These are phyloP conservation scores for Pocillopora meandrina DNA, from an alignment of 92 coral and sea anemone species.

Conservation along the genomic window DNA sequence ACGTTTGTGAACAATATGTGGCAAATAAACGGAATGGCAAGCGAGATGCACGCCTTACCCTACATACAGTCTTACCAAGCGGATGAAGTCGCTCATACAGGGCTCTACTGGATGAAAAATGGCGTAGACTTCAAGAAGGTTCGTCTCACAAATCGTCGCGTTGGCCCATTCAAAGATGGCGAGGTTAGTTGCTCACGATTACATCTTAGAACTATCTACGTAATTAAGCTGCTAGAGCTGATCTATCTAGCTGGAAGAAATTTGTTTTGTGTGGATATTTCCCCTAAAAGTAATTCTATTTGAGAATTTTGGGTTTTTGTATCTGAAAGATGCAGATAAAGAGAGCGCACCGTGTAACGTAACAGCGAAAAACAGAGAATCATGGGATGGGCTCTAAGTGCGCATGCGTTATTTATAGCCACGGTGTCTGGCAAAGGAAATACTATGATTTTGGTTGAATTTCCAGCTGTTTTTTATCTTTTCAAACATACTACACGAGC, in stretches of 20 bases:
- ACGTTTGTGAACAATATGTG: constrained; percentile 81
- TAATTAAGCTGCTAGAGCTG: constrained; percentile 8
- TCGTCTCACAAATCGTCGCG: constrained; percentile 76
- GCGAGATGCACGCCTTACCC: constrained; percentile 75
- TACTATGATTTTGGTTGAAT: not conserved
- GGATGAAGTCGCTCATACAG: constrained; percentile 77
- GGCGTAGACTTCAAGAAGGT: constrained; percentile 89
- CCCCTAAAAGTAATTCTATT: not conserved
- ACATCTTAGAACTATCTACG: not conserved
- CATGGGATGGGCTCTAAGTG: constrained; percentile 12
- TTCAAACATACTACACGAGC: not conserved
- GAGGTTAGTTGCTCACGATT: constrained; percentile 54
- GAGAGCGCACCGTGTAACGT: not conserved
- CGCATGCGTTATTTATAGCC: constrained; percentile 31
- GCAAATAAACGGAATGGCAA: constrained; percentile 84
- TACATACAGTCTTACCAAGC: constrained; percentile 86
- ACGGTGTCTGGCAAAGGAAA: constrained; percentile 12
- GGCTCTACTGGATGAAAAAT: constrained; percentile 89
- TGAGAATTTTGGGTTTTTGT: not conserved
- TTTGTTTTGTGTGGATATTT: constrained; percentile 21
- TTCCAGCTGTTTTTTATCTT: constrained; percentile 38
- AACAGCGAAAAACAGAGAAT: constrained; percentile 1
- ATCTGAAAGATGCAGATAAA: constrained; percentile 5
- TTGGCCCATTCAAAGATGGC: constrained; percentile 78
- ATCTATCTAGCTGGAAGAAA: constrained; percentile 11